These are phyloP conservation scores for Romanogobio albipinnatus DNA, from an alignment of 2,113 vertebrate genomes.

Conservation along the genomic window DNA sequence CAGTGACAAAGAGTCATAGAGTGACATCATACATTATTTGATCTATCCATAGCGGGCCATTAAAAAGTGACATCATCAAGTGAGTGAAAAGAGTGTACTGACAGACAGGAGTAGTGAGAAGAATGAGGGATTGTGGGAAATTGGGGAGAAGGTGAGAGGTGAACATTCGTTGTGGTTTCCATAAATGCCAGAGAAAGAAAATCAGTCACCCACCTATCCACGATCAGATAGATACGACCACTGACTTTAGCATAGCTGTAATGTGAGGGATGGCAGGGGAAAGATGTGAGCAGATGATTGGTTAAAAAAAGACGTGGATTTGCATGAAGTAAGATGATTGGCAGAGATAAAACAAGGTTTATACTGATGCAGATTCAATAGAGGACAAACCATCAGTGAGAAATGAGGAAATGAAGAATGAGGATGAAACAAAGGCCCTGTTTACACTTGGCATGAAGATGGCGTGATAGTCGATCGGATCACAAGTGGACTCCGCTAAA, in stretches of 20 bases:
- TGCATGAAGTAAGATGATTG: conserved; percentile 24
- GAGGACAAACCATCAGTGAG: neutral
- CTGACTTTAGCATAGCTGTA: conserved; percentile 97
- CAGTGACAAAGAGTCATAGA: neutral
- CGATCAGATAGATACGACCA: conserved; percentile 97
- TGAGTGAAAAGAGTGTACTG: conserved; percentile 9
- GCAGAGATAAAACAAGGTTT: neutral
- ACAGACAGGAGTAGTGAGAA: neutral
- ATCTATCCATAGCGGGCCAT: neutral
- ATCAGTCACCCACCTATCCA: conserved; percentile 97
- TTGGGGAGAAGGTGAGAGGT: conserved; percentile 39
- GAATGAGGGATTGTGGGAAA: neutral
- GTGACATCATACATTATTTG: neutral
- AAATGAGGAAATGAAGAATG: neutral
- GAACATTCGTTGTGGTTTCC: conserved; percentile 44
- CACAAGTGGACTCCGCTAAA: too few species aligned
- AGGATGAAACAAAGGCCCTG: neutral
- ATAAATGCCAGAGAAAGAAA: conserved; percentile 75
- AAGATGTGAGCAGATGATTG: conserved; percentile 49
- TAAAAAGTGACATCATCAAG: neutral
- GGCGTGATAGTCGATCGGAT: too few species aligned
- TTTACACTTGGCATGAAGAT: too few species aligned
- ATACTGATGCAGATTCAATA: neutral
- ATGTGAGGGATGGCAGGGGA: conserved; percentile 73
- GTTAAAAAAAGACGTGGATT: conserved; percentile 41